These are phyloP conservation scores for Phenganax subtilis DNA, from an alignment of 92 coral and sea anemone genomes.

Conservation along the genomic window DNA sequence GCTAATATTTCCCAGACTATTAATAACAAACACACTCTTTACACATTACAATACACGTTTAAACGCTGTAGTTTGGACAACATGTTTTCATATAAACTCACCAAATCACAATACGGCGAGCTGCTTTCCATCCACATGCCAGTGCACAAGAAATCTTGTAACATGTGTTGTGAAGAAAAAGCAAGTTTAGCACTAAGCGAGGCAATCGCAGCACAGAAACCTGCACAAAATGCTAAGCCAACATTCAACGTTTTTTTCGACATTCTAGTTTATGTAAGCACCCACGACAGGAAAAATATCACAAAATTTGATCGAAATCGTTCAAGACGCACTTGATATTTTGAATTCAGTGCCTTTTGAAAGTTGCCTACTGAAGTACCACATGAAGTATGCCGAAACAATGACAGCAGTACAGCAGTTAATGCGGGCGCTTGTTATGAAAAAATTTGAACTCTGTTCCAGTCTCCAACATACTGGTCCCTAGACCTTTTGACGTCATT, in stretches of 20 bases:
- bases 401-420: no score
- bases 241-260: conserved; percentile 50
- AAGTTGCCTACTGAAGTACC: no score
- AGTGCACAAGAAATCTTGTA: conserved; percentile 47
- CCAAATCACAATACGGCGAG: conserved; percentile 21
- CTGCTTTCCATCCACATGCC: conserved; percentile 26
- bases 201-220: conserved; percentile 85
- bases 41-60: background rate
- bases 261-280: no score
- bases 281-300: no score
- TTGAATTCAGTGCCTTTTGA: no score
- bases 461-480: no score
- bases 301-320: no score
- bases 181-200: conserved; percentile 90
- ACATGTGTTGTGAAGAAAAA: conserved; percentile 65
- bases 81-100: conserved; percentile 21
- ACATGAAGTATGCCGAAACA: no score
- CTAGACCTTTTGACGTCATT: no score
- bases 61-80: background rate
- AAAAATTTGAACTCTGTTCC: no score
- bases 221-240: conserved; percentile 68
- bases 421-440: no score
- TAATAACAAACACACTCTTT: background rate
- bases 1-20: background rate
- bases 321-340: no score